Base-by-base conservation (phyloP, 2,888 invertebrate species). In the Hypomecis atomaria region DNA sequence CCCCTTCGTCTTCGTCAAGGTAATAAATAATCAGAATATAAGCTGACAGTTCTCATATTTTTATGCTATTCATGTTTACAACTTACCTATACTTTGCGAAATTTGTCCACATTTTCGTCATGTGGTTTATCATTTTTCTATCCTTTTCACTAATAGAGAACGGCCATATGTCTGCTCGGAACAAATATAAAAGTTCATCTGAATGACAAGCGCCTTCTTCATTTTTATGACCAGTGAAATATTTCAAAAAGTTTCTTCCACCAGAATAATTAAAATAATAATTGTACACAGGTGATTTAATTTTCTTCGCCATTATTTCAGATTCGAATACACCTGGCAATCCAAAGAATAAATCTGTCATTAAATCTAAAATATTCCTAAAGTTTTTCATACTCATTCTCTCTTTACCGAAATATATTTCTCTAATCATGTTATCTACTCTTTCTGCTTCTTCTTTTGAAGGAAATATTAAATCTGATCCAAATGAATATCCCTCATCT, bases 401-500 rank as follows among this genome's bases (percentile, higher is more conserved):
- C 54, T 93, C 90, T 76, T 85, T 82, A 62, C 83, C 86, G 54
- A 94, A 88, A 23, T 94, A 94, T 61, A 92, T 74, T 73, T 89
- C 75, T 79, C 78, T 83, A 33, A 90, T 66, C 73, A 79, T 73
- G 63, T 74, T 74, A 11, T 88, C 81, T 9, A 78, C 74, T 43
- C 66, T 62, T 0, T 74, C 71, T 1, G 85, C 89, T 78, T 84
- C 80, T n/a, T 77, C 70, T 65, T 87, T 83, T 1, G 83, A 77
- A 11, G 78, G 23, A 71, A 92, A 90, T 44, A 76, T 72, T 62
- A 92, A 74, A 76, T 92, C 92, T 5, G 90, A 86, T 34, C 89
- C 89, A 71, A 91, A 87, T 5, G 90, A 69, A 69, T 89, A 90
- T 57, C 74, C 81, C 3, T 76, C 75, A 65, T 88, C 79, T 73